phyloP scores from a whole-genome alignment of 2,797 vertebrate species.

The Cottoperca gobio region DNA sequence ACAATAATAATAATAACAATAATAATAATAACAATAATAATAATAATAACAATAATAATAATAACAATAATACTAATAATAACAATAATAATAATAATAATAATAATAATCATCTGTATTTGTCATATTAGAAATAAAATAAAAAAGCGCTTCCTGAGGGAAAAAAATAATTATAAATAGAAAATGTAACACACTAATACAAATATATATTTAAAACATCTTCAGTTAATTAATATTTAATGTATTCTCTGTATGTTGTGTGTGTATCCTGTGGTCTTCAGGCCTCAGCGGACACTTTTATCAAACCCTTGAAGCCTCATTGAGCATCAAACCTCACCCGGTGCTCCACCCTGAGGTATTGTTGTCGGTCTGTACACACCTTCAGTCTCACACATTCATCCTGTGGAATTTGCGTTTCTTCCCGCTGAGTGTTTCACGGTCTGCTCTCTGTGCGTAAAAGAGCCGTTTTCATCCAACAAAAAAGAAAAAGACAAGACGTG shows the following conservation, averaged over 20 bases:
- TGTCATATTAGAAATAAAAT: no score
- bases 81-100: no score
- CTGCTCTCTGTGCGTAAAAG: conserved; percentile 27
- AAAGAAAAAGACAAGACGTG: background rate
- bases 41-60: no score
- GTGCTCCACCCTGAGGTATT: background rate
- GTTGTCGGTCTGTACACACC: background rate
- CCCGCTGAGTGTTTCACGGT: background rate
- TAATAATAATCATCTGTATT: no score
- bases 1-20: no score
- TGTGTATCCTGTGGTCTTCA: conserved; percentile 2
- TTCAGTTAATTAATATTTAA: background rate
- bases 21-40: no score
- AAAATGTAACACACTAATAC: background rate
- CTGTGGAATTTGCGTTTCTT: conserved; percentile 7
- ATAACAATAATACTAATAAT: no score
- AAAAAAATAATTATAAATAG: background rate
- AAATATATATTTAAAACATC: background rate
- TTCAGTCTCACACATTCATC: conserved; percentile 12
- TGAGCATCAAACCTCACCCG: background rate
- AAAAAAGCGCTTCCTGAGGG: no score
- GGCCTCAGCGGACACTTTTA: conserved; percentile 2
- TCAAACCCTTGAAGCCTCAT: background rate
- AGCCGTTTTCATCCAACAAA: background rate
- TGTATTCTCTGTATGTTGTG: background rate